Evolutionary conservation across 1,140 invertebrate genomes (phyloP).

Genomic region (Lordiphosa mommai): DNA sequence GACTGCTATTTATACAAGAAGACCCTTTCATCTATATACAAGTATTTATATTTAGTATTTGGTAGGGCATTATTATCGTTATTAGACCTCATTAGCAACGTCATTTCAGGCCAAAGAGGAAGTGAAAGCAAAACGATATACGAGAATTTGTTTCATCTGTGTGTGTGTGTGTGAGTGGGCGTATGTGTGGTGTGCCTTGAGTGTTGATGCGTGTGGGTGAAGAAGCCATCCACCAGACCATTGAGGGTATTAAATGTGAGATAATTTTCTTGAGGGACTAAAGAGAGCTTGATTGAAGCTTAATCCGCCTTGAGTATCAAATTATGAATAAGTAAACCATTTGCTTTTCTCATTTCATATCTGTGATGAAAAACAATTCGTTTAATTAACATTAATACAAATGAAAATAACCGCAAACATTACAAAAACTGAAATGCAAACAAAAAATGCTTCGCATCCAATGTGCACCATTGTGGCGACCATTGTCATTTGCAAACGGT

Average conservation of each 20-base stretch:
- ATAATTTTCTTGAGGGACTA: constrained; percentile 28
- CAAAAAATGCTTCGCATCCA: background rate
- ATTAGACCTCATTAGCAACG: constrained; percentile 70
- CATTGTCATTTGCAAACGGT: constrained; percentile 60
- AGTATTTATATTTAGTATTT: constrained; percentile 48
- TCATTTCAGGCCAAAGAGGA: constrained; percentile 26
- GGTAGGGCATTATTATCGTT: constrained; percentile 57
- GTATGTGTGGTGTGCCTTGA: constrained; percentile 9
- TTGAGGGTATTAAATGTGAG: constrained; percentile 30
- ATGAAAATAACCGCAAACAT: constrained; percentile 16
- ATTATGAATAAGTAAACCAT: constrained; percentile 1
- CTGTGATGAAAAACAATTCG: constrained; percentile 11
- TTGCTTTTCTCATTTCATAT: constrained; percentile 1
- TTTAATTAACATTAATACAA: constrained; percentile 36
- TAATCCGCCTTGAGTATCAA: no score
- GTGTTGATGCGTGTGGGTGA: constrained; percentile 16
- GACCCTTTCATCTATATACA: constrained; percentile 12
- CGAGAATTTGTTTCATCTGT: constrained; percentile 1
- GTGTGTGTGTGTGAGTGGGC: background rate
- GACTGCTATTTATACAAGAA: constrained; percentile 36
- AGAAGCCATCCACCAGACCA: constrained; percentile 6
- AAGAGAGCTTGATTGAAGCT: constrained; percentile 5
- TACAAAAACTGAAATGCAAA: constrained; percentile 21
- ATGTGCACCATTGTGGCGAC: constrained; percentile 3
- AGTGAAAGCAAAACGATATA: constrained; percentile 26